Percentiles rank a stretch among this genome's conserved stretches.
phyloP scores from a whole-genome alignment of 2,113 vertebrate genomes.

The Macaca mulatta region DNA sequence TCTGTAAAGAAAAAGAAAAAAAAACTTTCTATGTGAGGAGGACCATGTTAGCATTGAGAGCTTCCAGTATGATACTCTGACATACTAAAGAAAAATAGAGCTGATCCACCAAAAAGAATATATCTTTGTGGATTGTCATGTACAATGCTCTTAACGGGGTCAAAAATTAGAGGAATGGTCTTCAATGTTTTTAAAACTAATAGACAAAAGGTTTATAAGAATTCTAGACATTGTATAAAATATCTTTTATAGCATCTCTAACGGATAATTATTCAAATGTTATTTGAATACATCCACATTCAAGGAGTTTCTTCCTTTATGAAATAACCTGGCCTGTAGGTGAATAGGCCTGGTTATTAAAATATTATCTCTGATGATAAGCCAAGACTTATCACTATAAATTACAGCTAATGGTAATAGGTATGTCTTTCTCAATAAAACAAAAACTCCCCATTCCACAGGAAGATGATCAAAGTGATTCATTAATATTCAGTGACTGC shows the following conservation, averaged over 20 bases:
- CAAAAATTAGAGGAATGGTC: background rate
- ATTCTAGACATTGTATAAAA: background rate
- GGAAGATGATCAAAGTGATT: background rate
- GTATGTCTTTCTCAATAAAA: background rate
- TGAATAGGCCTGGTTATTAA: background rate
- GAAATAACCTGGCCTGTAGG: background rate
- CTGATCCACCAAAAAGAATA: background rate
- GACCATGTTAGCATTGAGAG: background rate
- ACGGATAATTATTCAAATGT: background rate
- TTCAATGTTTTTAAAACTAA: background rate
- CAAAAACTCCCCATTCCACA: background rate
- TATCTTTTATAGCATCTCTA: background rate
- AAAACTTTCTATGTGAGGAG: background rate
- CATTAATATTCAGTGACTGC: background rate
- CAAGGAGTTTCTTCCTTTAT: background rate
- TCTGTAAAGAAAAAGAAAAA: background rate
- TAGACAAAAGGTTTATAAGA: background rate
- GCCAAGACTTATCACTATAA: background rate
- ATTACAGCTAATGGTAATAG: background rate
- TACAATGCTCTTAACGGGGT: background rate
- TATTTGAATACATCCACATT: background rate
- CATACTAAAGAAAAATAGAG: background rate
- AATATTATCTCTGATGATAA: background rate
- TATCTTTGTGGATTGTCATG: background rate
- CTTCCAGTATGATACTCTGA: background rate